phyloP scores from a whole-genome alignment of 2,113 vertebrate species.

The Oenanthe oenanthe region DNA sequence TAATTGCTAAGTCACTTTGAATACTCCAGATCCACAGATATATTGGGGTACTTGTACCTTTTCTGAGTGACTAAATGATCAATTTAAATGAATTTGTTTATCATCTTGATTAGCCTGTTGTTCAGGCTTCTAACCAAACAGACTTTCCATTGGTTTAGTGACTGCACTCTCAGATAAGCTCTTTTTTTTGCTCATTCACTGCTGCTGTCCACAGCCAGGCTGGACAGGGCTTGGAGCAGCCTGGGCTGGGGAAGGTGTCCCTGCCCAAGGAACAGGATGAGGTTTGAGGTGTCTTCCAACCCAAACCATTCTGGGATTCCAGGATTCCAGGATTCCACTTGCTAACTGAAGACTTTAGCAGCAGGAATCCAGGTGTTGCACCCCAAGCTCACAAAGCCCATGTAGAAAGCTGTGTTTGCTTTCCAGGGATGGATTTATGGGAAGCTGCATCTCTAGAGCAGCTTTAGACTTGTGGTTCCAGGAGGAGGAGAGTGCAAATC shows the following conservation, averaged over 20 bases:
- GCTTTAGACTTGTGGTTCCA: neutral
- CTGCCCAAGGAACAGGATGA: neutral
- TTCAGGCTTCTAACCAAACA: neutral
- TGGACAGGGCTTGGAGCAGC: neutral
- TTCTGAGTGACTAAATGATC: neutral
- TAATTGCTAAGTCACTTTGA: neutral
- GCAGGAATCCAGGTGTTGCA: neutral
- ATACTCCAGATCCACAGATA: neutral
- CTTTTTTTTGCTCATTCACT: neutral
- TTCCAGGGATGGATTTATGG: neutral
- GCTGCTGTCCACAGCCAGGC: neutral
- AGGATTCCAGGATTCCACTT: neutral
- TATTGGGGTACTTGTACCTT: neutral
- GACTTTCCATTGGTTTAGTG: neutral
- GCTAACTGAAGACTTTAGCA: rapidly evolving
- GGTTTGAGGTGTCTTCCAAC: neutral
- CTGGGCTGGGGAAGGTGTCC: neutral
- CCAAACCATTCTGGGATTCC: neutral
- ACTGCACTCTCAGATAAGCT: neutral
- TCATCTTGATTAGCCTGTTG: neutral
- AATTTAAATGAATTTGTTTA: neutral
- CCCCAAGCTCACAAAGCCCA: neutral
- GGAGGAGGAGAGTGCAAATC: neutral
- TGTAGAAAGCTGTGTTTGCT: neutral
- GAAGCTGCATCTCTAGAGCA: neutral